Evolutionary conservation across 2,888 invertebrate species (phyloP), one percentile per base, ranked within the genome.

Genomic region (Parnassius mnemosyne): DNA sequence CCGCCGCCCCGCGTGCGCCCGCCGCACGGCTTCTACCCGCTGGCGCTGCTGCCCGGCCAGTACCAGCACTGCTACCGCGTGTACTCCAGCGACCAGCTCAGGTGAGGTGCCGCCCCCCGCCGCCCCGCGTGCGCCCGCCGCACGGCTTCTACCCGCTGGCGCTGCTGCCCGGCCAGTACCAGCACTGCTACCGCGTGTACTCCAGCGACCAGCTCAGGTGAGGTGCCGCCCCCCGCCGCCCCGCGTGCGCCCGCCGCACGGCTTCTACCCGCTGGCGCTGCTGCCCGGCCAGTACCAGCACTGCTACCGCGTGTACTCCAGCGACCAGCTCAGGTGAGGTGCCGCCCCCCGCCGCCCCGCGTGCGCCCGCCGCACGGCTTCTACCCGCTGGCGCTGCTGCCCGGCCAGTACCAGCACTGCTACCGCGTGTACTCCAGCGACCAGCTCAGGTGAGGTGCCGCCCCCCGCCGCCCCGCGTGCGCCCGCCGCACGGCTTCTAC

Each of bases 211-310:
- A 25, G 25, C 25, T 25, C 25, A 25, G 25, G 25, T 25, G 25
- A 25, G 25, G 25, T 25, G 12, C 46, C 46, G 25, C n/a, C n/a
- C n/a, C n/a, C n/a, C n/a, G 34, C 68, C 69, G 10, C 25, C 68
- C 58, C 83, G 80, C 68, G 85, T 90, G 66, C 78, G 86, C 2
- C 92, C 93, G 62, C 91, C 92, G 56, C 89, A 89, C 57, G 93
- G 93, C 70, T 85, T 94, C 83, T 99, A 98, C 92, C 99, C 99
- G 20, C 95, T 98, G 66, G 95, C 99, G 53, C 92, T 99, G 68
- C 95, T 99, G 73, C 98, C 98, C 47, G 99, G 99, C 12, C 99
- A 99, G 90, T 99, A 95, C 89, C 96, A 96, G 71, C 97, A 98
- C 84, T 93, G 94, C 79, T 98, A 96, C 86, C 94, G 95, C 76